Percentiles rank a stretch among this genome's conserved stretches.
phyloP scores from a whole-genome alignment of 2,797 vertebrate species.

The Bovichtus variegatus region DNA sequence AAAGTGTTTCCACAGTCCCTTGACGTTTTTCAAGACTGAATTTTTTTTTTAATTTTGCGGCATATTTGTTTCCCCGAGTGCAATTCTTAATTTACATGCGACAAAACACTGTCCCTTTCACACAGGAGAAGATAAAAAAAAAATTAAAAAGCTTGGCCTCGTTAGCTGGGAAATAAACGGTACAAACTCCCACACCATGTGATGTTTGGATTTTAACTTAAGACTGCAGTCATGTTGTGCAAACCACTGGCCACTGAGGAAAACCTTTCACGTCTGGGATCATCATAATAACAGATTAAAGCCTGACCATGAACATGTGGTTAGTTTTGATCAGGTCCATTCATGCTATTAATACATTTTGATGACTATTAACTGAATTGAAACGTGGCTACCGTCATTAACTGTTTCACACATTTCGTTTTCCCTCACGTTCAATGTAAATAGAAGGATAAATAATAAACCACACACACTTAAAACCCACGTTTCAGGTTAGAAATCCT shows the following conservation, averaged over 20 bases:
- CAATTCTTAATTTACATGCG: conserved; percentile 70
- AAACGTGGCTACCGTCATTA: conserved; percentile 4
- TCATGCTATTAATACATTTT: conserved; percentile 3
- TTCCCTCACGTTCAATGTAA: background rate
- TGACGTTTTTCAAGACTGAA: conserved; percentile 66
- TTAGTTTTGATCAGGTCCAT: conserved; percentile 29
- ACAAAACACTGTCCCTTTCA: conserved; percentile 74
- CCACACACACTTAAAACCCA: background rate
- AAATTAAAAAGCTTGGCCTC: conserved; percentile 40
- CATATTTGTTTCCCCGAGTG: conserved; percentile 76
- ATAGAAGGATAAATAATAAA: conserved; percentile 22
- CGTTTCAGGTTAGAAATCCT: conserved; percentile 21
- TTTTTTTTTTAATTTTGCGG: conserved; percentile 64
- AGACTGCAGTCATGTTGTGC: conserved; percentile 51
- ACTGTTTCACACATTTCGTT: background rate
- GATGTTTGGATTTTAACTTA: conserved; percentile 63
- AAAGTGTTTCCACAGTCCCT: conserved; percentile 83
- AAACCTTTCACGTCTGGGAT: conserved; percentile 47
- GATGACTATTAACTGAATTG: conserved; percentile 9
- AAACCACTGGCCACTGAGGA: conserved; percentile 47
- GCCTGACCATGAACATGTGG: conserved; percentile 18
- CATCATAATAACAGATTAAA: conserved; percentile 43
- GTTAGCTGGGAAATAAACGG: conserved; percentile 55
- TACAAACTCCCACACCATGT: conserved; percentile 49
- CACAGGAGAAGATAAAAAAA: conserved; percentile 40